Evolutionary conservation across 1,140 invertebrate genomes (phyloP).

Genomic region (Uloborus diversus): DNA sequence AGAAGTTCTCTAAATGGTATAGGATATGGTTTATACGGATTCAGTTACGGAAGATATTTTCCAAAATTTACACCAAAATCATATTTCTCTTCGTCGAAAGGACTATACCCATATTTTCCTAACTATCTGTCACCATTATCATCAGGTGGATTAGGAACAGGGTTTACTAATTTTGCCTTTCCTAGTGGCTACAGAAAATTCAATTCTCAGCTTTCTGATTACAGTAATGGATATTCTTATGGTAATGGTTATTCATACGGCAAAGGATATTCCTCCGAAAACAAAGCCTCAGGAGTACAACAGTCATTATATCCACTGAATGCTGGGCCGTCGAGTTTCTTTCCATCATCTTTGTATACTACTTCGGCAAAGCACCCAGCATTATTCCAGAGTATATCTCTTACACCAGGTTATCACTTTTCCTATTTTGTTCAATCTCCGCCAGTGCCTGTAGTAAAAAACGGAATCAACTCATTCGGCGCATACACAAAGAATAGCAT

Average conservation of each 20-base stretch:
- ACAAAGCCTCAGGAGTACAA: background rate
- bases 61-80: background rate
- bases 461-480: too few species aligned
- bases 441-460: too few species aligned
- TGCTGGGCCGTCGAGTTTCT: too few species aligned
- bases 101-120: too few species aligned
- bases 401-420: conserved; percentile 8
- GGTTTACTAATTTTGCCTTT: too few species aligned
- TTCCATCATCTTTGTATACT: background rate
- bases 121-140: too few species aligned
- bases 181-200: background rate
- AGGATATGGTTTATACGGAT: conserved; percentile 20
- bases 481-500: too few species aligned
- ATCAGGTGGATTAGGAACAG: too few species aligned
- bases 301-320: background rate
- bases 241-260: background rate
- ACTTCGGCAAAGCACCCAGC: background rate
- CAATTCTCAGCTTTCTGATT: background rate
- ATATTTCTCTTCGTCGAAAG: background rate
- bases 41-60: background rate
- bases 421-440: conserved; percentile 12
- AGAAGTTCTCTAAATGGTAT: background rate
- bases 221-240: conserved; percentile 14
- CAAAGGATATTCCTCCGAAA: too few species aligned
- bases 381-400: background rate